Percentiles rank a stretch among this genome's conserved stretches.
Evolutionary conservation across 1,140 invertebrate genomes (phyloP).

Genomic region (Nylanderia fulva): DNA sequence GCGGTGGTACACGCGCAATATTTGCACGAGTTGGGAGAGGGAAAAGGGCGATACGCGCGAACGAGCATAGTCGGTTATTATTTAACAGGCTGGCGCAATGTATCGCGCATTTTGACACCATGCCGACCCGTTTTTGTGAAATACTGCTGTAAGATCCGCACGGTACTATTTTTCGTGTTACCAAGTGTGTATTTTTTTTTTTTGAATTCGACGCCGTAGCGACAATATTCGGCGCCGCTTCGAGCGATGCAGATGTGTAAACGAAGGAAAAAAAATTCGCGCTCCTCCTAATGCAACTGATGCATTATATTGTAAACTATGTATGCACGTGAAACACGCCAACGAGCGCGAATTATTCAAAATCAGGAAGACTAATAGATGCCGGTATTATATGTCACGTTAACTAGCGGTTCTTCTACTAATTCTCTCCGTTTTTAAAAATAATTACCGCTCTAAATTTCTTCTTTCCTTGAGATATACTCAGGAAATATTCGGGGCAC

Average conservation of each 20-base stretch:
- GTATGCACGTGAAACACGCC: not conserved
- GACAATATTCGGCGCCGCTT: constrained; percentile 15
- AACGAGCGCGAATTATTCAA: not conserved
- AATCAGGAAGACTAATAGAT: not conserved
- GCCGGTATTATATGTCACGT: not conserved
- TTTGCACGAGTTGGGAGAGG: constrained; percentile 30
- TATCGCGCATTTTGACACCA: constrained; percentile 60
- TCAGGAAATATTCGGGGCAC: constrained; percentile 76
- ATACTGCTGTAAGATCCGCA: constrained; percentile 47
- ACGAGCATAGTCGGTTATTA: constrained; percentile 51
- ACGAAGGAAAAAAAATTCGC: too few species aligned
- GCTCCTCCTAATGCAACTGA: not conserved
- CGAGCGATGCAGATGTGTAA: not conserved
- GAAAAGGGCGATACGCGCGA: constrained; percentile 2
- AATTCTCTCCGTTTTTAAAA: constrained; percentile 30
- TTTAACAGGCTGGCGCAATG: constrained; percentile 58
- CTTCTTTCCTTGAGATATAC: constrained; percentile 41
- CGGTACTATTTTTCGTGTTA: constrained; percentile 40
- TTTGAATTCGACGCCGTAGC: not conserved
- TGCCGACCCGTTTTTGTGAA: constrained; percentile 53
- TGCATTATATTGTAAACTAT: not conserved
- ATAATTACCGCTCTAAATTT: constrained; percentile 37
- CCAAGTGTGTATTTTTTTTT: not conserved
- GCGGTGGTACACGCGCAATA: constrained; percentile 48
- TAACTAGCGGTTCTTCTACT: not conserved